phyloP scores from a whole-genome alignment of 2,888 invertebrate genomes.

The Drosophila paramelanica region DNA sequence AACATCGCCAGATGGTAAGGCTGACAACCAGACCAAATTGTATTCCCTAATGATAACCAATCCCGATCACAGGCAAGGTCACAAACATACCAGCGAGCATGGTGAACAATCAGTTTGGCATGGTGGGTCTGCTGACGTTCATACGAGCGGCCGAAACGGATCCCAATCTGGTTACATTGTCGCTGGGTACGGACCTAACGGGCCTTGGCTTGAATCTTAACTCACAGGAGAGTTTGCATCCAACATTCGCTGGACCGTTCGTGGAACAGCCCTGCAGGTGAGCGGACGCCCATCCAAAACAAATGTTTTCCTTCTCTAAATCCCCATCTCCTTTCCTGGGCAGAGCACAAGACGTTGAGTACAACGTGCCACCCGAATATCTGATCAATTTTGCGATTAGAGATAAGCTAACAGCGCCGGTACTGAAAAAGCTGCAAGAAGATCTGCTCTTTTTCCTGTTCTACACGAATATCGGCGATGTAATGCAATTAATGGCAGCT shows the following conservation, averaged over 20 bases:
- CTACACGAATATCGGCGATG: slow-evolving; percentile 99
- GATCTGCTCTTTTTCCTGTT: slow-evolving; percentile 99
- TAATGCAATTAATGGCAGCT: slow-evolving; percentile 98
- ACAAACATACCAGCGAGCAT: slow-evolving; percentile 99
- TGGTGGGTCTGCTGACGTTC: slow-evolving; percentile 98
- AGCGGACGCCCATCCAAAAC: neutral
- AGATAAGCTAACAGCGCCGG: slow-evolving; percentile 97
- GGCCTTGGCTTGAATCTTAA: slow-evolving; percentile 99
- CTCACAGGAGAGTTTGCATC: slow-evolving; percentile 98
- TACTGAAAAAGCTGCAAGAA: slow-evolving; percentile 98
- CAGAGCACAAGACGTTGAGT: slow-evolving; percentile 99
- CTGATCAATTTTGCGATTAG: slow-evolving; percentile 98
- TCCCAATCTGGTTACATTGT: slow-evolving; percentile 97
- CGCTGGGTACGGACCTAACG: slow-evolving; percentile 98
- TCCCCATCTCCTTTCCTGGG: neutral
- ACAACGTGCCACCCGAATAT: slow-evolving; percentile 99
- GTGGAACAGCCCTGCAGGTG: slow-evolving; percentile 96
- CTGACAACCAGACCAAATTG: neutral
- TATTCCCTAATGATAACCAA: neutral
- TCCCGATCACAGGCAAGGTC: slow-evolving; percentile 90
- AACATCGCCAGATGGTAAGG: slow-evolving; percentile 95
- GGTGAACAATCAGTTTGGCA: slow-evolving; percentile 99
- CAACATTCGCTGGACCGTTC: slow-evolving; percentile 99
- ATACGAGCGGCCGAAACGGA: slow-evolving; percentile 99
- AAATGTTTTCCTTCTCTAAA: neutral